Evolutionary conservation across 1,140 invertebrate species (phyloP).

Genomic region (Diorhabda sublineata): DNA sequence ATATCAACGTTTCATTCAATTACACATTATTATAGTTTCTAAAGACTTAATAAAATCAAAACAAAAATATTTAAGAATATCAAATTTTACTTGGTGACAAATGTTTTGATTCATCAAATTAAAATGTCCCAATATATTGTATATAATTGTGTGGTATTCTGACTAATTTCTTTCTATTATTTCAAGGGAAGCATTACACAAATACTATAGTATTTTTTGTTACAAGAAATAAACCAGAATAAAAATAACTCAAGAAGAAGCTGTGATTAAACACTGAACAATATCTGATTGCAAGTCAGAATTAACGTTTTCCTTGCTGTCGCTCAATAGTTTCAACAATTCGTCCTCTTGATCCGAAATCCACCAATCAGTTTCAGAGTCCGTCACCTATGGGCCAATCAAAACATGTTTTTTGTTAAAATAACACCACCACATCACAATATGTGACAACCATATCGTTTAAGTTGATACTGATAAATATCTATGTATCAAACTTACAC

Average conservation of each 20-base stretch:
- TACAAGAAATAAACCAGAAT: not conserved
- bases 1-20: too few species aligned
- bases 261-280: slow-evolving; percentile 38
- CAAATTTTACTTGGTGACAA: too few species aligned
- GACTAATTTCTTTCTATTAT: not conserved
- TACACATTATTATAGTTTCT: too few species aligned
- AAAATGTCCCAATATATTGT: too few species aligned
- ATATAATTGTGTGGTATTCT: not conserved
- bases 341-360: slow-evolving; percentile 79
- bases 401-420: slow-evolving; percentile 44
- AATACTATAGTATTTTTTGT: not conserved
- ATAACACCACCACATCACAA: slow-evolving; percentile 23
- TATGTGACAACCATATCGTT: not conserved
- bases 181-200: slow-evolving; percentile 3
- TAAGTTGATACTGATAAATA: not conserved
- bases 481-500: not conserved
- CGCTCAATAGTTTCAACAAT: slow-evolving; percentile 62
- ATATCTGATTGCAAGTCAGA: slow-evolving; percentile 43
- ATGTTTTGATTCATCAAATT: too few species aligned
- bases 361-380: slow-evolving; percentile 71
- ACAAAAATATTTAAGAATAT: too few species aligned
- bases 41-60: too few species aligned
- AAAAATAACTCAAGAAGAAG: slow-evolving; percentile 21
- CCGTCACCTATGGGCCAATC: slow-evolving; percentile 48
- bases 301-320: slow-evolving; percentile 46